phyloP scores from a whole-genome alignment of 1,140 invertebrate genomes.

The Aphaenogaster ashmeadi region DNA sequence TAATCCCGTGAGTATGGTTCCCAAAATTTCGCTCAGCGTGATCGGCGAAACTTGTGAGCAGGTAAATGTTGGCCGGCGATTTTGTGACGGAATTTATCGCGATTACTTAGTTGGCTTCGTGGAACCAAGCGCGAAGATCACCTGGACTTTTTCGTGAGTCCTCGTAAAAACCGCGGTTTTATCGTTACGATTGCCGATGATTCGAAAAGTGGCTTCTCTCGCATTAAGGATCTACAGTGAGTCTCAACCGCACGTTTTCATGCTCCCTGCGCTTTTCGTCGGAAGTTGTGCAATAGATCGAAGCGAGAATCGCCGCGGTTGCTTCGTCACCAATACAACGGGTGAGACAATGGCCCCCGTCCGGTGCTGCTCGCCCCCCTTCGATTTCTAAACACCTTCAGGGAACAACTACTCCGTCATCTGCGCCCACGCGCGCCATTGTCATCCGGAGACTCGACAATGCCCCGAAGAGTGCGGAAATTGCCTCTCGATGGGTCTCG shows the following conservation, averaged over 20 bases:
- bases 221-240: constrained; percentile 49
- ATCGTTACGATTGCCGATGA: constrained; percentile 58
- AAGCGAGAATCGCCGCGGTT: constrained; percentile 64
- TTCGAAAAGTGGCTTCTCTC: constrained; percentile 41
- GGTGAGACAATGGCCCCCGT: constrained; percentile 70
- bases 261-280: constrained; percentile 13
- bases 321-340: constrained; percentile 69
- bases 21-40: constrained; percentile 11
- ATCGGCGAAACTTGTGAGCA: constrained; percentile 1
- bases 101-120: constrained; percentile 24
- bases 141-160: constrained; percentile 1
- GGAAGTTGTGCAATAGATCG: constrained; percentile 63
- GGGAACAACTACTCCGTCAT: constrained; percentile 68
- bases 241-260: constrained; percentile 20
- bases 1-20: neutral
- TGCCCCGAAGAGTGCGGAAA: constrained; percentile 69
- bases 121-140: constrained; percentile 28
- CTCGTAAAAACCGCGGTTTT: constrained; percentile 62
- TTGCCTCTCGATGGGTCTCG: constrained; percentile 66
- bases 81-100: constrained; percentile 49
- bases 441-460: constrained; percentile 64
- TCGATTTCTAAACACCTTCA: constrained; percentile 76
- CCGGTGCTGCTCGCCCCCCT: constrained; percentile 65
- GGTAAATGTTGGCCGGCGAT: neutral
- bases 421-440: constrained; percentile 69